Evolutionary conservation across 2,113 vertebrate species (phyloP).

Genomic region (Halcyon senegalensis): DNA sequence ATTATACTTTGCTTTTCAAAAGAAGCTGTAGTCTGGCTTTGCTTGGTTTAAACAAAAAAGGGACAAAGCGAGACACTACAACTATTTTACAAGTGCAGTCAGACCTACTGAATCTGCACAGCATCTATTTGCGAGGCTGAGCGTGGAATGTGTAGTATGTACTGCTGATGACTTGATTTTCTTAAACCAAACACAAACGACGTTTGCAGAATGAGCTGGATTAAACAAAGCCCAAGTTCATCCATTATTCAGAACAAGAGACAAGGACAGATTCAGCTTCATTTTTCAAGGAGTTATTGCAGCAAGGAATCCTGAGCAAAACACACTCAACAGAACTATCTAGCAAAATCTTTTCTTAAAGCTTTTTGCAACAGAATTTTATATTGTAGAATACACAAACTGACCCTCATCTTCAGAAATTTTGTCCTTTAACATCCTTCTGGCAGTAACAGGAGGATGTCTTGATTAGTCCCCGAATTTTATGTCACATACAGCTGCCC

Average conservation of each 20-base stretch:
- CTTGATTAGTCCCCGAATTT: background rate
- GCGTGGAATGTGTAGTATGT: background rate
- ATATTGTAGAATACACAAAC: background rate
- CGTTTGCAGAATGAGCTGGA: background rate
- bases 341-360: background rate
- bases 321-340: background rate
- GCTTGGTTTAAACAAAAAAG: background rate
- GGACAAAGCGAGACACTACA: background rate
- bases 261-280: background rate
- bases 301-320: background rate
- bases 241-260: background rate
- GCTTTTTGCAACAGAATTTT: background rate
- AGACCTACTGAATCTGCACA: background rate
- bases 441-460: background rate
- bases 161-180: background rate
- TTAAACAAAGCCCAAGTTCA: constrained; percentile 22
- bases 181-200: constrained; percentile 1
- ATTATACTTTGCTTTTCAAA: background rate
- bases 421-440: background rate
- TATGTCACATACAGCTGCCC: background rate
- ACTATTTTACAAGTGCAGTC: background rate
- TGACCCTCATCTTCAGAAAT: background rate
- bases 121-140: background rate
- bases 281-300: background rate
- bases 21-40: background rate